Conservation (phyloP, 2,113 vertebrate genomes). For the Zosterops lateralis region DNA sequence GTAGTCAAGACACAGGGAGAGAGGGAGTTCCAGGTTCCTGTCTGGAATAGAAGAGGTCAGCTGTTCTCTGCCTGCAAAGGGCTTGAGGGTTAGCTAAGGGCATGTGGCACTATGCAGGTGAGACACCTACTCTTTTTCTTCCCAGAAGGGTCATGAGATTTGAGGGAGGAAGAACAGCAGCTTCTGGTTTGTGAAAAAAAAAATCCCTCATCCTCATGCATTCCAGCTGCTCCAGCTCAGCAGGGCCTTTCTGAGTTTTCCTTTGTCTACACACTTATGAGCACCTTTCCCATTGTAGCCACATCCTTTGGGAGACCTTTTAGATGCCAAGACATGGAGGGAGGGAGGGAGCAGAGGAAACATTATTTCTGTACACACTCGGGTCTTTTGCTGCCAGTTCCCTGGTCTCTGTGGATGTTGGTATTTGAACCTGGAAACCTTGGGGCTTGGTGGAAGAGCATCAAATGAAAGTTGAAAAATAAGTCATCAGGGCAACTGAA, state of each 20-base stretch:
- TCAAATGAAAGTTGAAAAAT: neutral
- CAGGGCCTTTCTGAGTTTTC: neutral
- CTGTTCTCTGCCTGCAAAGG: neutral
- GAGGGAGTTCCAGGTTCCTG: neutral
- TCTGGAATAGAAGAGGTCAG: neutral
- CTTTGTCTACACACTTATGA: neutral
- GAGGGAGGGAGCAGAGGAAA: neutral
- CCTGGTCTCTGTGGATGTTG: neutral
- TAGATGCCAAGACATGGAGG: neutral
- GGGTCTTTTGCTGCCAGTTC: accelerated
- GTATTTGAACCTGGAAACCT: neutral
- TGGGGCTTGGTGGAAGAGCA: neutral
- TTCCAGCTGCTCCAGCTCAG: neutral
- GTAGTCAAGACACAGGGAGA: neutral
- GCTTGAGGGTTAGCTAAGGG: neutral
- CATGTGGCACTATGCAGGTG: neutral
- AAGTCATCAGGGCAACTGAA: constrained; percentile 19
- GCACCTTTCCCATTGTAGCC: neutral
- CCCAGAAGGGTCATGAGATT: neutral
- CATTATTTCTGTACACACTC: neutral
- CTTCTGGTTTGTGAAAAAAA: neutral
- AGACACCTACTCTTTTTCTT: neutral
- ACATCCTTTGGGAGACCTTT: neutral
- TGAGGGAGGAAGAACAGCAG: neutral
- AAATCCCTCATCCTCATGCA: neutral